phyloP scores from a whole-genome alignment of 1,140 invertebrate species.

The Protaetia brevitarsis region DNA sequence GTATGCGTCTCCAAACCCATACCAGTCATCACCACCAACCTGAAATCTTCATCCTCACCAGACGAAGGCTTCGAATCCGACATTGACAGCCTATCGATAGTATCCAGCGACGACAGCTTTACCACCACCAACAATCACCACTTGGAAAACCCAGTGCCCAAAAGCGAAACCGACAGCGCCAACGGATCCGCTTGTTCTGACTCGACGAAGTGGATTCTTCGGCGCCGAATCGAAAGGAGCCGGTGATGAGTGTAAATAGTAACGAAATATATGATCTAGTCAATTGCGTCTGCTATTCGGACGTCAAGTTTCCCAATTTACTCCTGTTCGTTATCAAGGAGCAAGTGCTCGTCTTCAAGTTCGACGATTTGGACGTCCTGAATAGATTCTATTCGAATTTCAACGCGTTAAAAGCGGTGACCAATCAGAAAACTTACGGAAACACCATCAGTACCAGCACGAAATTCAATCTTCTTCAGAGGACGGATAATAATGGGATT shows the following conservation, averaged over 20 bases:
- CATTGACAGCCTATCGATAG: slow-evolving; percentile 45
- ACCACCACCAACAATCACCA: slow-evolving; percentile 29
- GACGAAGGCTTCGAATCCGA: slow-evolving; percentile 51
- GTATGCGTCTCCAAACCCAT: slow-evolving; percentile 30
- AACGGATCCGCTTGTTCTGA: slow-evolving; percentile 47
- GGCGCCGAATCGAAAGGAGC: slow-evolving; percentile 25
- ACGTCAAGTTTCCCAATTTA: slow-evolving; percentile 44
- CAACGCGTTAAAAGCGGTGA: slow-evolving; percentile 44
- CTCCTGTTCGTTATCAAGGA: slow-evolving; percentile 47
- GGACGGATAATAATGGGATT: slow-evolving; percentile 48
- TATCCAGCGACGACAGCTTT: slow-evolving; percentile 45
- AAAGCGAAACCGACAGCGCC: slow-evolving; percentile 45
- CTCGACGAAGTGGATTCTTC: slow-evolving; percentile 31
- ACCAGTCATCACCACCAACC: slow-evolving; percentile 5
- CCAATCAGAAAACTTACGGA: slow-evolving; percentile 43
- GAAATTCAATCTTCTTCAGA: slow-evolving; percentile 47
- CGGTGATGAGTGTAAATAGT: not conserved
- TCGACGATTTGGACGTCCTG: slow-evolving; percentile 40
- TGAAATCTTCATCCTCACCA: slow-evolving; percentile 24
- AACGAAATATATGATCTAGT: slow-evolving; percentile 44
- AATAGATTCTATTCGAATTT: slow-evolving; percentile 45
- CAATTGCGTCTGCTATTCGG: slow-evolving; percentile 48
- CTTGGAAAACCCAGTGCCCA: slow-evolving; percentile 25
- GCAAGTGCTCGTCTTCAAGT: slow-evolving; percentile 47
- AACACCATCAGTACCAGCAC: slow-evolving; percentile 27